Conservation (phyloP, 1,140 invertebrate genomes). For the Lepidurus arcticus region DNA sequence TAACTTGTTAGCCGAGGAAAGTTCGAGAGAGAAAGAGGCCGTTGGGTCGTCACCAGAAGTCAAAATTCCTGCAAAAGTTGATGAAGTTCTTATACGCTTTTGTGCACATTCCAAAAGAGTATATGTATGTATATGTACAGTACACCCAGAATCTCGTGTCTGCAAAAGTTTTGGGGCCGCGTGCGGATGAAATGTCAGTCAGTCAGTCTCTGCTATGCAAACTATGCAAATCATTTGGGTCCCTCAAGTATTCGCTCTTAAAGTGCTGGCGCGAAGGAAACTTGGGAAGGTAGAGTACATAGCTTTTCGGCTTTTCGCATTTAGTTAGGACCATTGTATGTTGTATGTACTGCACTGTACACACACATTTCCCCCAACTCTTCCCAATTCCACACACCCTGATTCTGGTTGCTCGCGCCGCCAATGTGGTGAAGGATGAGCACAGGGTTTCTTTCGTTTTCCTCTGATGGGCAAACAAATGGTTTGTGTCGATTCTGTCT, state of each 20-base stretch:
- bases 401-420: background rate
- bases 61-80: background rate
- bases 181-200: too few relatives aligned
- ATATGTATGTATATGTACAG: too few relatives aligned
- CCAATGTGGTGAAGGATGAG: background rate
- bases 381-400: too few relatives aligned
- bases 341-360: too few relatives aligned
- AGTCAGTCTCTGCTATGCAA: background rate
- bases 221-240: background rate
- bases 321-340: too few relatives aligned
- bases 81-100: background rate
- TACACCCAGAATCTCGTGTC: too few relatives aligned
- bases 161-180: background rate
- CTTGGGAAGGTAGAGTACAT: background rate
- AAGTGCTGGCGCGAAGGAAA: background rate
- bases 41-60: too few relatives aligned
- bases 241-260: background rate
- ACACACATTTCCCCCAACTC: too few relatives aligned
- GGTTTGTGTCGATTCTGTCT: background rate
- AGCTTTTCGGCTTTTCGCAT: too few relatives aligned
- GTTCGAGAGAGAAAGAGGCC: background rate
- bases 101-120: background rate
- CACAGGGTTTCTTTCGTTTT: background rate
- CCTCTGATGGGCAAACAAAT: background rate
- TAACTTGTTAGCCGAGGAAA: constrained; percentile 4